Base-by-base conservation (phyloP, 2,797 vertebrate genomes). In the Sebastes steindachneri region DNA sequence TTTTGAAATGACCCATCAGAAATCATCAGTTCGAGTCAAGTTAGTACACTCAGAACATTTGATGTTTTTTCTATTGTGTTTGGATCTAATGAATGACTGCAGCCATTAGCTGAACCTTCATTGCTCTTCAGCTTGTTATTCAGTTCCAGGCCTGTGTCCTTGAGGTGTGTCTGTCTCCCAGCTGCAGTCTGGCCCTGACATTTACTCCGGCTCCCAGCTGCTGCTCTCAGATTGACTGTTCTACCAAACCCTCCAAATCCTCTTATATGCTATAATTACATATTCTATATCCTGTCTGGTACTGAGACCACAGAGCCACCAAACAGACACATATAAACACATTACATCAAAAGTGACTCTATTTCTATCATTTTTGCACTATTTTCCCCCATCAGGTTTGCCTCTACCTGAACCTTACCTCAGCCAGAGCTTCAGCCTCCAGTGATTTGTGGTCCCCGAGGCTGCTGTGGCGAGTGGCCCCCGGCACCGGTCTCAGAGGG, bases 371-470 rank as follows among this genome's bases (percentile, higher is more conserved):
- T 28, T 26, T 41, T 75, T 37, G 6, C 9, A 51, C 4, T 10
- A 5, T 60, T 66, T 58, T 60, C 45, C 2, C 6, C 17, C 2
- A 48, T 35, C 9, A 53, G 9, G 58, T 68, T 23, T 41, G 9
- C 9, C 9, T 64, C 12, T 14, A 7, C n/a, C 9, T 29, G 9
- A 37, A 48, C 35, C 62, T 87, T 91, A 99, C 98, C 97, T 99
- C 98, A 75, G 97, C 98, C 69, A 99, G 94, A 48, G 98, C 98
- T 90, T 99, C 98, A 2, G 98, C 94, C 90, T 99, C 98, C 93
- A 99, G 92, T 64, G 98, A 96, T 89, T 99, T 99, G 95, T 99
- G 98, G 95, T 99, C 98, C 35, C 98, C 98, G 0, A 99, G 96
- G 92, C 98, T 99, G 95, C 98, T 99, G 95, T 99, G 98, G 12